Percentiles rank a stretch among this genome's conserved stretches.
These are phyloP conservation scores for Colius striatus DNA, from an alignment of 2,113 vertebrate species.

Conservation along the genomic window DNA sequence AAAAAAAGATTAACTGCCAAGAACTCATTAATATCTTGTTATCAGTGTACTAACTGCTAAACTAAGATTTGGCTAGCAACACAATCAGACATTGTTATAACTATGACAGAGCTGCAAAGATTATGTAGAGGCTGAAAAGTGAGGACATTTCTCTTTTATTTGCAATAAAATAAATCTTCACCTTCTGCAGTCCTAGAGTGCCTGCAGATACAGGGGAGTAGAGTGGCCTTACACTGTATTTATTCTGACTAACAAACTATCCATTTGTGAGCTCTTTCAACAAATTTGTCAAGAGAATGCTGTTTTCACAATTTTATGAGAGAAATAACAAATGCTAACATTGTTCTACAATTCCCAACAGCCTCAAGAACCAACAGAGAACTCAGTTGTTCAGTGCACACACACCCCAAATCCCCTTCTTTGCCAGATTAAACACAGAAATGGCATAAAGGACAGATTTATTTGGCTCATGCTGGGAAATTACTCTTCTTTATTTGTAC, in stretches of 20 bases:
- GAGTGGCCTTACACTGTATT: not conserved
- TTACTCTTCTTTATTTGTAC: not conserved
- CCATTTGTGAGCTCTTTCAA: not conserved
- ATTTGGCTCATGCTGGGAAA: not conserved
- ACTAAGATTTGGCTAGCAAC: slow-evolving; percentile 24
- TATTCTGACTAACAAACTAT: not conserved
- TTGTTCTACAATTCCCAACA: slow-evolving; percentile 6
- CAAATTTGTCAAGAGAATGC: not conserved
- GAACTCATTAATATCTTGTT: slow-evolving; percentile 41
- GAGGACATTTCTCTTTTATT: not conserved
- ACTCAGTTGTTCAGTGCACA: not conserved
- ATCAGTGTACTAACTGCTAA: slow-evolving; percentile 8
- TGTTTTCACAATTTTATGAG: not conserved
- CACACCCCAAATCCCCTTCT: not conserved
- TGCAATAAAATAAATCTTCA: not conserved
- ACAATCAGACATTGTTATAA: not conserved
- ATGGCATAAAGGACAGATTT: slow-evolving; percentile 13
- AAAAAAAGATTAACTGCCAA: slow-evolving; percentile 23
- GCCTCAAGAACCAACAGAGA: not conserved
- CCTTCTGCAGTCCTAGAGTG: not conserved
- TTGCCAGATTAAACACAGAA: not conserved
- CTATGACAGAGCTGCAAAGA: not conserved
- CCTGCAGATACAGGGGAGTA: not conserved
- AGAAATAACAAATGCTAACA: not conserved
- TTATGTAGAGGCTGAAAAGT: not conserved